phyloP scores from a whole-genome alignment of 2,113 vertebrate genomes.

The Myodes glareolus region DNA sequence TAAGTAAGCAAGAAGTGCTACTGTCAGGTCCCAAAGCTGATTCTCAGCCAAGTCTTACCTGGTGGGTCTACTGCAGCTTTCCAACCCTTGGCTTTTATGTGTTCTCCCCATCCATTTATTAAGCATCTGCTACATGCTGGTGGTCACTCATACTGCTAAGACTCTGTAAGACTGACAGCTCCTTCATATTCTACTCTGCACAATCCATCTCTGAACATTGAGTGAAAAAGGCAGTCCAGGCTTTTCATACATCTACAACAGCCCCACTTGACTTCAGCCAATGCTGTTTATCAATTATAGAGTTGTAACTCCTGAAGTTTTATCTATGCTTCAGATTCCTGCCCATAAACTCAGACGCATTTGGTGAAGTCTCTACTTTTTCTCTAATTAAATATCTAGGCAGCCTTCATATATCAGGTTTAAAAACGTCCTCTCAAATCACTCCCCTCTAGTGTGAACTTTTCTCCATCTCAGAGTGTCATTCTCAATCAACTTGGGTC shows the following conservation, averaged over 20 bases:
- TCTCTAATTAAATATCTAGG: slow-evolving; percentile 2
- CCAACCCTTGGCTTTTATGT: not conserved
- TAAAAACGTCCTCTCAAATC: not conserved
- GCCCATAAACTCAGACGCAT: not conserved
- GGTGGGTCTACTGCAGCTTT: not conserved
- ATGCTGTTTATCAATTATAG: not conserved
- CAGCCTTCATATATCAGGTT: not conserved
- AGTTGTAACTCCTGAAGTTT: not conserved
- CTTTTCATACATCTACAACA: not conserved
- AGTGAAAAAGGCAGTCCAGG: not conserved
- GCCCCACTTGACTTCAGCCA: not conserved
- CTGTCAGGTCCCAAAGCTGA: not conserved
- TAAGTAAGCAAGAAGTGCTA: not conserved
- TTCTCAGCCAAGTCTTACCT: not conserved
- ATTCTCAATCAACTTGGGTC: not conserved
- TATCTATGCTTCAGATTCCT: not conserved
- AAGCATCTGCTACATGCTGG: not conserved
- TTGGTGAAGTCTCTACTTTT: slow-evolving; percentile 1
- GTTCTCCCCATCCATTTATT: not conserved
- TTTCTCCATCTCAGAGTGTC: not conserved
- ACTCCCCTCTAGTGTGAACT: not conserved
- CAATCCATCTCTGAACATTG: not conserved
- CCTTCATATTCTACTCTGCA: not conserved
- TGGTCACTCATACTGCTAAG: not conserved
- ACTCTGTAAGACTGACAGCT: not conserved